Percentiles rank a stretch among this genome's conserved stretches.
Conservation (phyloP, 1,140 invertebrate genomes). For the Diplogasteroides magnus region DNA sequence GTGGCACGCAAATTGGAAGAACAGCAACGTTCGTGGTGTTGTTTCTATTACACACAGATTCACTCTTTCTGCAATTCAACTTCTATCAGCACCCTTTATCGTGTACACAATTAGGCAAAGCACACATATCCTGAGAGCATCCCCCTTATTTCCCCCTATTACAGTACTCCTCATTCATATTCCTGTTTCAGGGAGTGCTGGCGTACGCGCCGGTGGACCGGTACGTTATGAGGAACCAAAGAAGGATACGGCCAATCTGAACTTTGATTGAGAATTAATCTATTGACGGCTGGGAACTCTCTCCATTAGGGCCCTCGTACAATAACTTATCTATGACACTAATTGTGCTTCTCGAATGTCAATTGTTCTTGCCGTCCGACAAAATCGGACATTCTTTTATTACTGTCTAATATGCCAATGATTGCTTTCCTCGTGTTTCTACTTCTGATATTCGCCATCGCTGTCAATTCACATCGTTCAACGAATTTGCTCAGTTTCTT, state of each 20-base stretch:
- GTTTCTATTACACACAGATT: conserved; percentile 4
- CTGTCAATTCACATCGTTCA: no score
- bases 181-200: conserved; percentile 31
- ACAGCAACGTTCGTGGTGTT: conserved; percentile 35
- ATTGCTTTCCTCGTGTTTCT: no score
- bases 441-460: no score
- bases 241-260: conserved; percentile 34
- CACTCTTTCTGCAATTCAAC: background rate
- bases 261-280: conserved; percentile 5
- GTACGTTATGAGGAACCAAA: conserved; percentile 31
- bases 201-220: conserved; percentile 33
- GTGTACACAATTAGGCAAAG: background rate
- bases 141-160: background rate
- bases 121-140: background rate
- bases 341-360: no score
- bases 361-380: no score
- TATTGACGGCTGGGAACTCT: no score
- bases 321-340: no score
- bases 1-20: conserved; percentile 33
- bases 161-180: background rate
- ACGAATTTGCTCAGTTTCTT: no score
- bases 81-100: background rate
- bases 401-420: no score
- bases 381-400: no score
- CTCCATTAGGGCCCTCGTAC: no score